Evolutionary conservation across 2,888 invertebrate genomes (phyloP).

Genomic region (Ophioninae sp.): DNA sequence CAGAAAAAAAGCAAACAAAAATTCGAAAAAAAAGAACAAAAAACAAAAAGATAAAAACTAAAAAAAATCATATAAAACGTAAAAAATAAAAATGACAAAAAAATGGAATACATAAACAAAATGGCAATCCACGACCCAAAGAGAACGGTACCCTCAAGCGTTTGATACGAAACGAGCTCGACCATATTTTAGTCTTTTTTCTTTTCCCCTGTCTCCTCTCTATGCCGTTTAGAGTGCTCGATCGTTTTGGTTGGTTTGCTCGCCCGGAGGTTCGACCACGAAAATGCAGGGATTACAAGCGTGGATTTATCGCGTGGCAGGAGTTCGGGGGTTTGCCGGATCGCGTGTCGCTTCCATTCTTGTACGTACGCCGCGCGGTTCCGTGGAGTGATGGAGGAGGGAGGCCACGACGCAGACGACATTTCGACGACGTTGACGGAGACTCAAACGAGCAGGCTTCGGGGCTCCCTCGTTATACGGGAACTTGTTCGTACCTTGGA

Average conservation of each 20-base stretch:
- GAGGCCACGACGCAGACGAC: slow-evolving; percentile 30
- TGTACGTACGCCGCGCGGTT: slow-evolving; percentile 63
- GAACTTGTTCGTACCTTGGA: slow-evolving; percentile 72
- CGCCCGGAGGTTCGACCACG: slow-evolving; percentile 49
- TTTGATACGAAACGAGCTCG: neutral
- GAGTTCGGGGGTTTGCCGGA: slow-evolving; percentile 47
- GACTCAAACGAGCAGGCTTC: slow-evolving; percentile 60
- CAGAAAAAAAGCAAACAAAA: neutral
- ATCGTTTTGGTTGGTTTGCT: slow-evolving; percentile 26
- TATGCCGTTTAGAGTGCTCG: too few species aligned
- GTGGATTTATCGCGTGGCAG: slow-evolving; percentile 66
- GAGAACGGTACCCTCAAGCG: neutral
- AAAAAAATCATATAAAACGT: too few species aligned
- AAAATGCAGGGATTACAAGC: slow-evolving; percentile 70
- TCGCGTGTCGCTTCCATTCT: slow-evolving; percentile 65
- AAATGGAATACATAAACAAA: too few species aligned
- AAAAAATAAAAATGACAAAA: too few species aligned
- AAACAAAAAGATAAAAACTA: too few species aligned
- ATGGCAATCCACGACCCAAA: too few species aligned
- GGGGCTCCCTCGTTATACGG: slow-evolving; percentile 58
- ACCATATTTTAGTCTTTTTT: slow-evolving; percentile 1
- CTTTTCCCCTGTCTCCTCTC: neutral
- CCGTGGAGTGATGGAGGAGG: neutral
- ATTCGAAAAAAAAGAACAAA: neutral
- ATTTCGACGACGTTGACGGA: slow-evolving; percentile 58